Percentiles rank a stretch among this genome's conserved stretches.
phyloP scores from a whole-genome alignment of 2,797 vertebrate species.

The Threskiornis aethiopicus region DNA sequence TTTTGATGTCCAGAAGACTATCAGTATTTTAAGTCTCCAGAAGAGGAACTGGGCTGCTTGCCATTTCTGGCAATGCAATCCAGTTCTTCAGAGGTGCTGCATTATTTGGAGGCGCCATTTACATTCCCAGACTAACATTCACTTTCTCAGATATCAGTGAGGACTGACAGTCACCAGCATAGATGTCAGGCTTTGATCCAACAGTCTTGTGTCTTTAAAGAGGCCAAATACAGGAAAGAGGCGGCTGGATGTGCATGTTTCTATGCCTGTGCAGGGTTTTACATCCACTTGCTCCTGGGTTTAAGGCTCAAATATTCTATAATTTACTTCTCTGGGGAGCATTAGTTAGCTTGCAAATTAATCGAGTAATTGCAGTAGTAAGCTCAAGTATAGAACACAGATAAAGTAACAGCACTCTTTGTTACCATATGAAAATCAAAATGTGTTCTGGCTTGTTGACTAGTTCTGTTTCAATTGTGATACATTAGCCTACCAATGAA shows the following conservation, averaged over 20 bases:
- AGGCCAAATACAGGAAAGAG: background rate
- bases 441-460: background rate
- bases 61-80: background rate
- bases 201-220: background rate
- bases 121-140: constrained; percentile 31
- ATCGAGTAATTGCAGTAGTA: background rate
- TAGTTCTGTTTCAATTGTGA: background rate
- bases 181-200: constrained; percentile 15
- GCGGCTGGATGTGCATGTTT: background rate
- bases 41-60: background rate
- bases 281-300: background rate
- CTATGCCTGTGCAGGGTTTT: background rate
- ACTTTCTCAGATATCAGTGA: constrained; percentile 37
- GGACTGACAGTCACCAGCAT: background rate
- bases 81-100: constrained; percentile 35
- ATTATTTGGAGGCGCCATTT: constrained; percentile 9
- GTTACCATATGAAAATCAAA: background rate
- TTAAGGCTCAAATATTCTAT: background rate
- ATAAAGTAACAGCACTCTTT: background rate
- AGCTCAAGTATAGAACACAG: background rate
- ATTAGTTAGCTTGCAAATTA: background rate
- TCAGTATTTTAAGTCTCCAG: background rate
- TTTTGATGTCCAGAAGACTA: background rate
- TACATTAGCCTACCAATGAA: background rate
- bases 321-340: background rate